These are phyloP conservation scores for Pseudomugil gertrudae DNA, from an alignment of 2,797 vertebrate genomes.

Conservation along the genomic window DNA sequence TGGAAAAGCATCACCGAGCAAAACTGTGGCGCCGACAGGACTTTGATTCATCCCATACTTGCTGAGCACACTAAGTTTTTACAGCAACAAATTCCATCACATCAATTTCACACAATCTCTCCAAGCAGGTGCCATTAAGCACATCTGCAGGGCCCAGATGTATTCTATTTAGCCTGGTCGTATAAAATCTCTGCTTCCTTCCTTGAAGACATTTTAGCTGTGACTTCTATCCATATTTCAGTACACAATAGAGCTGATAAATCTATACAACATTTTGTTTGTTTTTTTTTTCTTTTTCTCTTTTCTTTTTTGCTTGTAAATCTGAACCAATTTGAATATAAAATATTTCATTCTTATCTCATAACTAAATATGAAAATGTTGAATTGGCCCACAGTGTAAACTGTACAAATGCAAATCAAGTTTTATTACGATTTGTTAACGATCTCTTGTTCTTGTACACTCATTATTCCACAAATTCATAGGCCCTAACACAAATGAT, in stretches of 20 bases:
- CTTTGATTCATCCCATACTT: slow-evolving; percentile 13
- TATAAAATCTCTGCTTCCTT: slow-evolving; percentile 29
- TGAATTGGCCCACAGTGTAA: background rate
- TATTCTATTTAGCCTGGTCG: slow-evolving; percentile 29
- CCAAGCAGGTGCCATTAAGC: slow-evolving; percentile 46
- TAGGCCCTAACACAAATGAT: too few species aligned
- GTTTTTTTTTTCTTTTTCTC: background rate
- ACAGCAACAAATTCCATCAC: slow-evolving; percentile 26
- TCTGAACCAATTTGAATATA: background rate
- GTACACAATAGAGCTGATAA: slow-evolving; percentile 10
- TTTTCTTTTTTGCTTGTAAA: background rate
- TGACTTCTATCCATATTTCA: slow-evolving; percentile 30
- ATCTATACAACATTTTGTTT: too few species aligned
- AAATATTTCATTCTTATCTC: background rate
- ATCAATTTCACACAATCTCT: slow-evolving; percentile 38
- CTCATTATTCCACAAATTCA: too few species aligned
- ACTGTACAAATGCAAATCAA: background rate
- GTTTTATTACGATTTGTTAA: background rate
- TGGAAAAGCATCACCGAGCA: slow-evolving; percentile 17
- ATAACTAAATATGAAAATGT: background rate
- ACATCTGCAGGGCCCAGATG: slow-evolving; percentile 38
- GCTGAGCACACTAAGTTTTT: slow-evolving; percentile 36
- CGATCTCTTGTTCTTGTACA: too few species aligned
- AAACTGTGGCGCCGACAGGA: slow-evolving; percentile 22
- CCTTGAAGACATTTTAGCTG: slow-evolving; percentile 41